A percentile compares a stretch with the other conserved stretches of the same genome.
These are phyloP conservation scores for Sorex fumeus DNA, from an alignment of 2,113 vertebrate species.

Conservation along the genomic window DNA sequence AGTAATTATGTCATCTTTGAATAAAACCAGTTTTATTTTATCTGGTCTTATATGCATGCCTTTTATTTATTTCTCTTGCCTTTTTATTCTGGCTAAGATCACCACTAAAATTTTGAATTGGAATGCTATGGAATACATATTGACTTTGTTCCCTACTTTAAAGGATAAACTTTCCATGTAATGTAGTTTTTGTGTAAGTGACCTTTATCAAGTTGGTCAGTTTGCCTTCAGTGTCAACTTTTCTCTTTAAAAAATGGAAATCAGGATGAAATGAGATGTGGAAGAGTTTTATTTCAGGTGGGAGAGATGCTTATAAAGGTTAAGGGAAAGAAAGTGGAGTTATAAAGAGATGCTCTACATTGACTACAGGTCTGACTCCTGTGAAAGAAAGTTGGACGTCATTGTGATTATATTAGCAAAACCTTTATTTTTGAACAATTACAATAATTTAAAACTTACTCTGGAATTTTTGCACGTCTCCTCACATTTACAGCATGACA, in stretches of 20 bases:
- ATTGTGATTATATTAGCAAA: neutral
- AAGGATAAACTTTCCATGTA: neutral
- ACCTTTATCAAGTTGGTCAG: neutral
- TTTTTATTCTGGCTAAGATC: neutral
- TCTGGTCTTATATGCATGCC: neutral
- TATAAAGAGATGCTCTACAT: neutral
- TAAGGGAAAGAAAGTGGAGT: neutral
- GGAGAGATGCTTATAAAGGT: neutral
- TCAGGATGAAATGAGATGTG: neutral
- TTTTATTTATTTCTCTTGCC: constrained; percentile 49
- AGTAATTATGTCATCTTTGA: neutral
- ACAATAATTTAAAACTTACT: neutral
- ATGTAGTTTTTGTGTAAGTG: neutral
- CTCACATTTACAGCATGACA: neutral
- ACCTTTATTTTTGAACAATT: neutral
- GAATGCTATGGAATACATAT: neutral
- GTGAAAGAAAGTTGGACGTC: neutral
- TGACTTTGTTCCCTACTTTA: neutral
- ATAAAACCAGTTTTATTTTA: constrained; percentile 22
- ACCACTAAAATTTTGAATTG: neutral
- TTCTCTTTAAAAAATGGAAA: constrained; percentile 2
- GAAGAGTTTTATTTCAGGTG: neutral
- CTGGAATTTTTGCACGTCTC: neutral
- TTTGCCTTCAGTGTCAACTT: neutral
- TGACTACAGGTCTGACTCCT: neutral